Base-by-base conservation (phyloP, 2,888 invertebrate species). In the Spodoptera littoralis region DNA sequence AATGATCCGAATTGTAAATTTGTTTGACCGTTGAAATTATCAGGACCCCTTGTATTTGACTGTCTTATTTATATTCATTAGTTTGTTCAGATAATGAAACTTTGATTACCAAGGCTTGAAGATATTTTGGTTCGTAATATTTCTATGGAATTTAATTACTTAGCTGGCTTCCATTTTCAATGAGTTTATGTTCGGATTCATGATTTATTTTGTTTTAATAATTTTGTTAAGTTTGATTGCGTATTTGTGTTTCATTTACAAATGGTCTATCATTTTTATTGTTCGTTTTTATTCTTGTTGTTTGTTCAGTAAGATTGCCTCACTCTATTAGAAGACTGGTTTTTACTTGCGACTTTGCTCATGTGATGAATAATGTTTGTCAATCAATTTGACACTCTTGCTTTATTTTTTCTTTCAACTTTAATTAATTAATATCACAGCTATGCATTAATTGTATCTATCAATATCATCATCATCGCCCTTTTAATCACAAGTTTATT, bases 31-130 rank as follows among this genome's bases (percentile, higher is more conserved):
- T 69, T 60, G 70, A 81, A 84, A 84, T 86, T 78, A 80, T 85
- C 81, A 79, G 66, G 73, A 73, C 75, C 73, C 73, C 73, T 78
- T 81, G 75, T 78, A 75, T 83, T 75, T 63, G 68, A 65, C 73
- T 65, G 74, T 76, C 85, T 83, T 84, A 83, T 87, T 86, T 87
- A 87, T 88, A 89, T 89, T 90, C 85, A 88, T 89, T 84, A 86
- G 81, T 81, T 85, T 80, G 80, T 80, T 63, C 65, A 67, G 81
- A 81, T 82, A 82, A 84, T 77, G 81, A 79, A 80, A 84, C 76
- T 84, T 86, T 86, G 84, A 85, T 88, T 81, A 80, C 76, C 46
- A 68, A 53, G 55, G 72, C 73, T 55, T 65, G 57, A 61, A 44
- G 53, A 65, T 66, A 71, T 77, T 79, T 63, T 55, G 68, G 56